phyloP scores from a whole-genome alignment of 2,113 vertebrate species.

The Willisornis vidua region DNA sequence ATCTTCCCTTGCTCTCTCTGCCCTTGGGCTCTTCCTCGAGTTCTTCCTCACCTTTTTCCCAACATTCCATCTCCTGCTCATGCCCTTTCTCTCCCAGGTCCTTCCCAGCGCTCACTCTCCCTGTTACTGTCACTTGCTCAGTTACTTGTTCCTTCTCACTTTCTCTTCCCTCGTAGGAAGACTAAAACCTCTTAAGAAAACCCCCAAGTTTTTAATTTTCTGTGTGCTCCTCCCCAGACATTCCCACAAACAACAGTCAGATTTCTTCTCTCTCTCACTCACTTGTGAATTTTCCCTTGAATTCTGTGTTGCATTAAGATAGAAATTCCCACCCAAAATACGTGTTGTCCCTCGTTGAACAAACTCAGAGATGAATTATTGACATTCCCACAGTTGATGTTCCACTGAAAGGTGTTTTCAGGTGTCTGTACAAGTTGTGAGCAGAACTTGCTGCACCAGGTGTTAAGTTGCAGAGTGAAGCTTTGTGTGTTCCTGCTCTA shows the following conservation, averaged over 20 bases:
- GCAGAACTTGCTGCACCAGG: background rate
- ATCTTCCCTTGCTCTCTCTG: background rate
- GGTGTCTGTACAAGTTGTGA: background rate
- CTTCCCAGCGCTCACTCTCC: background rate
- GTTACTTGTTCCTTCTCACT: background rate
- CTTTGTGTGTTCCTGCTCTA: background rate
- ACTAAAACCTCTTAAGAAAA: background rate
- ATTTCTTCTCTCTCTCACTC: background rate
- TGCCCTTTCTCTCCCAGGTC: background rate
- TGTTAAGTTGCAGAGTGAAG: background rate
- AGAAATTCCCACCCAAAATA: fast-evolving
- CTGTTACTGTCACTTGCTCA: background rate
- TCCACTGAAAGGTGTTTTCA: background rate
- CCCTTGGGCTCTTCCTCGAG: background rate
- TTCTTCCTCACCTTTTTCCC: background rate
- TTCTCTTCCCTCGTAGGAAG: background rate
- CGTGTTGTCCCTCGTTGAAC: background rate
- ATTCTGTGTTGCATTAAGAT: background rate
- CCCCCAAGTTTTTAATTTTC: background rate
- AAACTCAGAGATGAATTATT: background rate
- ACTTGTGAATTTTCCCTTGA: background rate
- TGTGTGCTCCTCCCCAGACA: background rate
- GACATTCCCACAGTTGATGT: background rate
- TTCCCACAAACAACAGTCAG: background rate
- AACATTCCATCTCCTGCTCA: background rate